Evolutionary conservation across 2,113 vertebrate genomes (phyloP), one percentile per base, ranked within the genome.

Genomic region (Mungos mungo): DNA sequence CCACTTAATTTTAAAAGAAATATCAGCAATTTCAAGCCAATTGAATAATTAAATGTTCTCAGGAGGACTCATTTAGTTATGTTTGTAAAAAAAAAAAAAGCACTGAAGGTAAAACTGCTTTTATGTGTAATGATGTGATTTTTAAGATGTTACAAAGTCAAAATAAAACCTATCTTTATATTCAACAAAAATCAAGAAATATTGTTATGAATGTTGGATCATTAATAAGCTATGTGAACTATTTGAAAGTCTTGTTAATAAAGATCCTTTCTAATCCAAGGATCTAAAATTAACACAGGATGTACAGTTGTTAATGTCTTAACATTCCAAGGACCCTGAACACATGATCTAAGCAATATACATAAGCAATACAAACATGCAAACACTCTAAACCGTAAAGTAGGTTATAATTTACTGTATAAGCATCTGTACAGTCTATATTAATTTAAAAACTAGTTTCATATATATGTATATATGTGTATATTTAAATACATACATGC

Each of bases 1-100:
- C 12, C 31, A 88, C 47, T 82, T 74, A 41, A 50, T 82, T 89
- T 86, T 82, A 89, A 91, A 50, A 94, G 76, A 83, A 95, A 74
- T 21, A 86, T 68, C 41, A 71, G 27, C 5, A 92, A 81, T 95
- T 96, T 84, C 14, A 85, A 86, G 84, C 5, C 72, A 93, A 88
- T 0, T 69, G 38, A 88, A 63, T 90, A 93, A 80, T 80, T 81
- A 88, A 54, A 76, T 82, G 25, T 65, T 87, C 72, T 83, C 14
- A 35, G 38, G 45, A 95, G 33, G 50, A 27, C n/a, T 83, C 35
- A 88, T 69, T 92, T 90, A 92, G 47, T 92, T 93, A 92, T 57
- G 3, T 81, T 81, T 47, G 23, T 19, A 45, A 91, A 95, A 92
- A 41, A 41, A 41, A 41, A 41, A 95, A 92, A 88, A 41, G 80